Conservation (phyloP, 2,797 vertebrate species). For the Coreius guichenoti region DNA sequence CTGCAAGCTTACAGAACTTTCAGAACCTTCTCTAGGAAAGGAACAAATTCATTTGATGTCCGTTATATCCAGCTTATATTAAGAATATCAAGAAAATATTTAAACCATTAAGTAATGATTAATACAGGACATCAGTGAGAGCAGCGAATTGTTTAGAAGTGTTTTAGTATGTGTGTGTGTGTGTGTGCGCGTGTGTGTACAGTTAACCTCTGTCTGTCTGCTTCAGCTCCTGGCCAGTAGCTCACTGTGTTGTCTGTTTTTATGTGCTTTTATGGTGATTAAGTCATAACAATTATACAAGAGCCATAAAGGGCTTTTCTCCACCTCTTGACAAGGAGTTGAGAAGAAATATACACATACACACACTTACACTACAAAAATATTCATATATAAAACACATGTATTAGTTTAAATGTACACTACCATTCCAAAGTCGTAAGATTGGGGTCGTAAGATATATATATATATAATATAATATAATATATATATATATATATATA, state of each 20-base stretch:
- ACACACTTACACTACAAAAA: not conserved
- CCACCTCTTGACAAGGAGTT: constrained; percentile 36
- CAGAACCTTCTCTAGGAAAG: not conserved
- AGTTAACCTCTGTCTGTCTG: constrained; percentile 4
- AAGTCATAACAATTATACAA: constrained; percentile 64
- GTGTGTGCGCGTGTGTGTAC: too few relatives aligned
- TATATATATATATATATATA: too few relatives aligned
- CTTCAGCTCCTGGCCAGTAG: constrained; percentile 53
- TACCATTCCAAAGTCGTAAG: not conserved
- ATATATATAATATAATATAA: too few relatives aligned
- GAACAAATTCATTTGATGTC: not conserved
- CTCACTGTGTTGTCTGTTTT: constrained; percentile 53
- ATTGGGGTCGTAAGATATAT: not conserved
- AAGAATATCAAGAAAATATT: not conserved
- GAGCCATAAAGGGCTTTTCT: constrained; percentile 61
- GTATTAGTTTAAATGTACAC: not conserved
- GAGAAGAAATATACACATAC: constrained; percentile 13
- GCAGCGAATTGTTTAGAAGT: not conserved
- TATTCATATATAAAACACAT: not conserved
- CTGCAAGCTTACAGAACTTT: not conserved
- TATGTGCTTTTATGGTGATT: constrained; percentile 64
- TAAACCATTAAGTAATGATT: not conserved
- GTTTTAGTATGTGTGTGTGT: constrained; percentile 42
- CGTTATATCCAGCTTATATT: not conserved
- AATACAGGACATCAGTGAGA: not conserved